Conservation (phyloP, 2,888 invertebrate genomes). For the Macroteleia sp. region DNA sequence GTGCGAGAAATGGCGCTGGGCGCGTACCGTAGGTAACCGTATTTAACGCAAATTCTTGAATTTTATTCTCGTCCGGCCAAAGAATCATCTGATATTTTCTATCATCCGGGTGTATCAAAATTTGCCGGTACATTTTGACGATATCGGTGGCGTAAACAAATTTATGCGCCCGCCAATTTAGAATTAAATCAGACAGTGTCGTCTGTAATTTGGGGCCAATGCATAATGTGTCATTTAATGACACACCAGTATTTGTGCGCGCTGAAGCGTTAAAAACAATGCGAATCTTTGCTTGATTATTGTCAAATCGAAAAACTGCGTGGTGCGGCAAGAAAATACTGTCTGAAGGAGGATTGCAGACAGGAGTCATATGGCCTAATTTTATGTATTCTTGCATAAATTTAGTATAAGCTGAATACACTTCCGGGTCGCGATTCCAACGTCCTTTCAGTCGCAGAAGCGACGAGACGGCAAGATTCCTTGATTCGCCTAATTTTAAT, state of each 20-base stretch:
- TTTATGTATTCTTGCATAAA: not conserved
- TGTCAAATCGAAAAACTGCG: not conserved
- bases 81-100: not conserved
- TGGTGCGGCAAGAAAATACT: not conserved
- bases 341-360: no score
- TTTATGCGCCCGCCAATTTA: not conserved
- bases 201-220: not conserved
- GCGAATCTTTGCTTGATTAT: not conserved
- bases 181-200: not conserved
- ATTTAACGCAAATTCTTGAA: not conserved
- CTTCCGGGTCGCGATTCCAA: not conserved
- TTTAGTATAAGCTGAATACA: not conserved
- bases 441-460: not conserved
- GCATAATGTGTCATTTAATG: constrained; percentile 4
- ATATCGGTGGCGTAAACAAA: not conserved
- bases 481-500: not conserved
- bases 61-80: not conserved
- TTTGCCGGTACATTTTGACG: constrained; percentile 1
- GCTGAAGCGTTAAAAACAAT: not conserved
- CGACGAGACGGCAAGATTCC: not conserved
- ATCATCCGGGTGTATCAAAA: not conserved
- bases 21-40: constrained; percentile 14
- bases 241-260: not conserved
- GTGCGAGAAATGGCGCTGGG: not conserved
- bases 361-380: not conserved